These are phyloP conservation scores for Pyxicephalus adspersus DNA, from an alignment of 2,113 vertebrate species.

Conservation along the genomic window DNA sequence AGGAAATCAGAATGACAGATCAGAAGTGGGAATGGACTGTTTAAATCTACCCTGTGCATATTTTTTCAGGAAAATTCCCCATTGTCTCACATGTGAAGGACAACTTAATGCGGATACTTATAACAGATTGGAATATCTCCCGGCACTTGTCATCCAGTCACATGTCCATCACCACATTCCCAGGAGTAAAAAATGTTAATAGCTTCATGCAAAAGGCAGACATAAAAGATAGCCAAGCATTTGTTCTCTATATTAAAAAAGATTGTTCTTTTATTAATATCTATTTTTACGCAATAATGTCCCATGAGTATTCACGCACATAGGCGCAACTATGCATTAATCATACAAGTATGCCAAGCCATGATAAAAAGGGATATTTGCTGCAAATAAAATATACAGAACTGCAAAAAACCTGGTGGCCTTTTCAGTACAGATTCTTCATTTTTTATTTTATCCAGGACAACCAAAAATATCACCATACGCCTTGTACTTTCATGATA, in stretches of 20 bases:
- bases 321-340: background rate
- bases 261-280: background rate
- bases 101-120: background rate
- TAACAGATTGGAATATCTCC: background rate
- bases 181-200: background rate
- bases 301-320: background rate
- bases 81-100: background rate
- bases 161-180: background rate
- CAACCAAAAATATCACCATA: slow-evolving; percentile 47
- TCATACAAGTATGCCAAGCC: background rate
- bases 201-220: background rate
- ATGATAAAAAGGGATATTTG: background rate
- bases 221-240: background rate
- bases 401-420: background rate
- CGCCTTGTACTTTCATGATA: slow-evolving; percentile 39
- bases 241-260: slow-evolving; percentile 20
- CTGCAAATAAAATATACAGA: slow-evolving; percentile 1
- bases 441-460: slow-evolving; percentile 29
- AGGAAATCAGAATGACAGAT: too few relatives aligned
- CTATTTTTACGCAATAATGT: background rate
- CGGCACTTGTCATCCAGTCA: background rate
- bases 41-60: too few relatives aligned
- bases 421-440: background rate
- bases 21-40: too few relatives aligned
- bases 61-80: background rate